Conservation (phyloP, 2,888 invertebrate genomes). For the Melikaiella ostensackeni region DNA sequence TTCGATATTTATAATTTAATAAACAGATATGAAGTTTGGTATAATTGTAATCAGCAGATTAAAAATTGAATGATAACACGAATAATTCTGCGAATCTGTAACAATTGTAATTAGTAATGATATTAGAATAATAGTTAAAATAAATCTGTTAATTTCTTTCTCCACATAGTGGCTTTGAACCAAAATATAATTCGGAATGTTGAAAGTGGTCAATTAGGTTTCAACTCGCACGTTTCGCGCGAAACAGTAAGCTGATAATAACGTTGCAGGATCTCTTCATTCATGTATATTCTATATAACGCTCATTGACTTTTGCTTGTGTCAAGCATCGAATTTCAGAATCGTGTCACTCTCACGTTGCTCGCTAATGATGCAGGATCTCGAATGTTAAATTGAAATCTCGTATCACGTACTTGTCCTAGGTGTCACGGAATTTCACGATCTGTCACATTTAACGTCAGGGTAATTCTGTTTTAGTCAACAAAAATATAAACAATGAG, state of each 20-base stretch:
- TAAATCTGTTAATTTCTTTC: not conserved
- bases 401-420: not conserved
- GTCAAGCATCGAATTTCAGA: slow-evolving; percentile 1
- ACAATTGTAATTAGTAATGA: too few relatives aligned
- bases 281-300: too few relatives aligned
- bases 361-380: not conserved
- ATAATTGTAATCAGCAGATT: too few relatives aligned
- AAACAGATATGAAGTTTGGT: too few relatives aligned
- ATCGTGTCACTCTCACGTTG: slow-evolving; percentile 1
- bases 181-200: not conserved
- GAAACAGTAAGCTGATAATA: not conserved
- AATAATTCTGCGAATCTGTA: too few relatives aligned
- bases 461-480: too few relatives aligned
- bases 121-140: not conserved
- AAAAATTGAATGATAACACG: too few relatives aligned
- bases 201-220: not conserved
- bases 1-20: too few relatives aligned
- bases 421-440: not conserved
- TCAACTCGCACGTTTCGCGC: not conserved
- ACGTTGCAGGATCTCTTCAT: not conserved
- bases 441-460: not conserved
- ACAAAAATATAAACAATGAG: too few relatives aligned
- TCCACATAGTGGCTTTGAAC: not conserved
- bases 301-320: not conserved
- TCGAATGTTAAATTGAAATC: slow-evolving; percentile 1